A percentile compares a stretch with the other conserved stretches of the same genome.
These are phyloP conservation scores for Halcyon chelicuti DNA, from an alignment of 2,797 vertebrate species.

Conservation along the genomic window DNA sequence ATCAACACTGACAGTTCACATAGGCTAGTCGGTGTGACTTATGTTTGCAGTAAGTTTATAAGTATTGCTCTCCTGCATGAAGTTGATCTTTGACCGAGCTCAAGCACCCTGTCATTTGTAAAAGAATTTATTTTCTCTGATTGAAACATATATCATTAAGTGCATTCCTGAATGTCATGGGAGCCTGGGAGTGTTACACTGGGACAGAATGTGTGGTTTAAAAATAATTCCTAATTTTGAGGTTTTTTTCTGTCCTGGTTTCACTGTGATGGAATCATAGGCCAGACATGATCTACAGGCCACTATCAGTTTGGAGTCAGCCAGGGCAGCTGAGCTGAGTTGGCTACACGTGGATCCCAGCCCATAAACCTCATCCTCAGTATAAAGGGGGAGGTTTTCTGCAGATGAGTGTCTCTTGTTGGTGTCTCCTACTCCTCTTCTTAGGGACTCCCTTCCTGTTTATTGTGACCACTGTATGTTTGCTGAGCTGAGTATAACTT, in stretches of 20 bases:
- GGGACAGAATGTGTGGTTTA: neutral
- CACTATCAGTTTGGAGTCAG: too few relatives aligned
- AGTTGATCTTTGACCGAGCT: neutral
- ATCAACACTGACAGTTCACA: neutral
- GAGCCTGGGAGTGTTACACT: neutral
- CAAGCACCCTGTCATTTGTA: fast-evolving
- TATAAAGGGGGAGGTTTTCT: too few relatives aligned
- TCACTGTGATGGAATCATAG: too few relatives aligned
- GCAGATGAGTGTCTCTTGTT: neutral
- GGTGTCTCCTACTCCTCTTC: neutral
- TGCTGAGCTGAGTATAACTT: neutral
- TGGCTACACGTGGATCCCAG: too few relatives aligned
- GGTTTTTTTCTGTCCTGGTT: neutral
- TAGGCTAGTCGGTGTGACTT: neutral
- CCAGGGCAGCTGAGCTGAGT: too few relatives aligned
- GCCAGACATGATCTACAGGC: too few relatives aligned
- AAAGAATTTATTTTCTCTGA: neutral
- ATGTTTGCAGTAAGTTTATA: neutral
- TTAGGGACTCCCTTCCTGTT: neutral
- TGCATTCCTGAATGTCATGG: neutral
- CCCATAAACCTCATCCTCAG: too few relatives aligned
- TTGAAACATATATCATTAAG: neutral
- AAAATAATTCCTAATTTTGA: neutral
- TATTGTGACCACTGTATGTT: neutral
- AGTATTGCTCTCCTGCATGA: neutral